Base-by-base conservation (phyloP, 2,113 vertebrate genomes). In the Acanthochromis polyacanthus region DNA sequence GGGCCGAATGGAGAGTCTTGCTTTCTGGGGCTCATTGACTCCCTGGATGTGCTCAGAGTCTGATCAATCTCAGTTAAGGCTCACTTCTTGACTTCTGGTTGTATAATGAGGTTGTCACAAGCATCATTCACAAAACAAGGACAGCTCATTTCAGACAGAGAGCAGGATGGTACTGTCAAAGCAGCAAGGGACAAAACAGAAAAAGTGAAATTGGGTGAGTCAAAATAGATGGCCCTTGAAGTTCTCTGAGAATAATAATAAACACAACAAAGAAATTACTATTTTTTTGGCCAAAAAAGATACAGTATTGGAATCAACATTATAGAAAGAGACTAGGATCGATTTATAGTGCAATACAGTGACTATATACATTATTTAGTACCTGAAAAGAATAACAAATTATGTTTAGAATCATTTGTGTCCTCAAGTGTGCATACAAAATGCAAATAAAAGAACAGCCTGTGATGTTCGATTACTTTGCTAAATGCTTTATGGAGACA, bases 31-130 rank as follows among this genome's bases (percentile, higher is more conserved):
- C 73, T 89, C 83, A 81, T 71, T 67, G 75, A 84, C 85, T 88
- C 78, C 25, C 20, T 45, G 28, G 70, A 84, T 83, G 88, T 70
- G 80, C 82, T 87, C 55, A 28, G 60, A 80, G 75, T 62, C 81
- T 43, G 78, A 91, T 90, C 80, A 71, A 78, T 84, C 81, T 81
- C 73, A 57, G 78, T 82, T 89, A 81, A 83, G 68, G 53, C 58
- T 70, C 50, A 43, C 50, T 69, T 66, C 85, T 71, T 67, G 60
- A 80, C 74, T 84, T 78, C 76, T 69, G 70, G 25, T 59, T 32
- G 62, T 60, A 55, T 89, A 83, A 84, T 82, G 78, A 91, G 67
- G 55, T 73, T 72, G 81, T 69, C 71, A 80, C 40, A 45, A 64
- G 69, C 69, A 79, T 90, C 76, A 48, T 71, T 91, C 68, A 72